Conservation (phyloP, 1,140 invertebrate genomes). For the Drosophila tsacasi region DNA sequence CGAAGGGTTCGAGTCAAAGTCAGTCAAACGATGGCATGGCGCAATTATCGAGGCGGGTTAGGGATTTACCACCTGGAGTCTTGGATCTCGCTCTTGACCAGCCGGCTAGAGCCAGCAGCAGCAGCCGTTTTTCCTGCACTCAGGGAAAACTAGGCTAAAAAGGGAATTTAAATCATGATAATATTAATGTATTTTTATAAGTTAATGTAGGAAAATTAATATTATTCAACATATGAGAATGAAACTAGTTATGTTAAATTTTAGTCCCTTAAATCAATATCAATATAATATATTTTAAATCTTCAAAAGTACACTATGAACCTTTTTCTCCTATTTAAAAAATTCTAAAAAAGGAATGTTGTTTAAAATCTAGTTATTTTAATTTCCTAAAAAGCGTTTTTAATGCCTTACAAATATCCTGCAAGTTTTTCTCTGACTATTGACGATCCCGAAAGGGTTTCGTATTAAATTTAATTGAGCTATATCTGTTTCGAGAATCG, state of each 20-base stretch:
- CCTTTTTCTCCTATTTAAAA: background rate
- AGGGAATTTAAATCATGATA: background rate
- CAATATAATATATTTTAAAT: background rate
- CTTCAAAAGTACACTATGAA: background rate
- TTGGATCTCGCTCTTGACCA: slow-evolving; percentile 51
- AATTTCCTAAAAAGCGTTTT: background rate
- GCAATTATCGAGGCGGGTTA: slow-evolving; percentile 72
- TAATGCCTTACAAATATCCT: no score
- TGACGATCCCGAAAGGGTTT: slow-evolving; percentile 29
- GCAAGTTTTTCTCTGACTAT: slow-evolving; percentile 4
- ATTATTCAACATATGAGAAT: background rate
- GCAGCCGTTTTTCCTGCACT: slow-evolving; percentile 47
- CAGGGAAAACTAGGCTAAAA: background rate
- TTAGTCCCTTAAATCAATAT: background rate
- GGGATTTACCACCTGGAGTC: slow-evolving; percentile 76
- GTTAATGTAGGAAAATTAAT: background rate
- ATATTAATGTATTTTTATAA: background rate
- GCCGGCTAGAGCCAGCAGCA: slow-evolving; percentile 44
- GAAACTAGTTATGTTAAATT: background rate
- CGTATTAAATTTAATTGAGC: slow-evolving; percentile 46
- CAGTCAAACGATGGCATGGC: slow-evolving; percentile 68
- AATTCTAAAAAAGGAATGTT: background rate
- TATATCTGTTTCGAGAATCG: slow-evolving; percentile 33
- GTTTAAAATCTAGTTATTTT: background rate
- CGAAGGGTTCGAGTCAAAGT: slow-evolving; percentile 74